These are phyloP conservation scores for Hystrix brachyura DNA, from an alignment of 2,113 vertebrate species.

Conservation along the genomic window DNA sequence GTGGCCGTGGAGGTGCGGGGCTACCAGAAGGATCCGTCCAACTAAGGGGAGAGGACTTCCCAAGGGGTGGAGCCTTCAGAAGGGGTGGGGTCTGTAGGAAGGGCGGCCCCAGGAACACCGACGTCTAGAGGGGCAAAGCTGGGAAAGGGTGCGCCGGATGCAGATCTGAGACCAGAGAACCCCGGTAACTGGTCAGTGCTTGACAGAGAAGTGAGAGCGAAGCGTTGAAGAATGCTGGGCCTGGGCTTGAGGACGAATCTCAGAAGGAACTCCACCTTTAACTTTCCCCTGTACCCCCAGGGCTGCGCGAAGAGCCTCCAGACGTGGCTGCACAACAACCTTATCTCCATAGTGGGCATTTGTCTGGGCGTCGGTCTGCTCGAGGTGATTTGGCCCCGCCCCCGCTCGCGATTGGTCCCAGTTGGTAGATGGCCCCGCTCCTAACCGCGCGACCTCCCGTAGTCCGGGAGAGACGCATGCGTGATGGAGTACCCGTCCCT, in stretches of 20 bases:
- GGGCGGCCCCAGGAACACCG: not conserved
- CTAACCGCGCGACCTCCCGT: not conserved
- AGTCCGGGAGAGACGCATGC: not conserved
- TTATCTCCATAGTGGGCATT: slow-evolving; percentile 85
- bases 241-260: not conserved
- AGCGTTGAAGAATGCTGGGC: not conserved
- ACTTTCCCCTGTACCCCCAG: slow-evolving; percentile 55
- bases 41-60: not conserved
- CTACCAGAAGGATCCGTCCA: not conserved
- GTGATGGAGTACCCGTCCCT: accelerated
- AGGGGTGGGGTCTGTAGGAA: no score
- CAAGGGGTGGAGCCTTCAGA: not conserved
- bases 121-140: not conserved
- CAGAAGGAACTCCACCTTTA: not conserved
- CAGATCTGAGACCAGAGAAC: not conserved
- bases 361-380: slow-evolving; percentile 86
- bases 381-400: slow-evolving; percentile 81
- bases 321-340: slow-evolving; percentile 84
- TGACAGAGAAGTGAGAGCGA: not conserved
- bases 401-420: not conserved
- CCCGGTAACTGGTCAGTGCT: not conserved
- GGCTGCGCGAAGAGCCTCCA: slow-evolving; percentile 81
- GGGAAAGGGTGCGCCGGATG: no score
- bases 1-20: not conserved
- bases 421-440: not conserved